Evolutionary conservation across 2,888 invertebrate species (phyloP).

Genomic region (Torymus aiolomorphi): DNA sequence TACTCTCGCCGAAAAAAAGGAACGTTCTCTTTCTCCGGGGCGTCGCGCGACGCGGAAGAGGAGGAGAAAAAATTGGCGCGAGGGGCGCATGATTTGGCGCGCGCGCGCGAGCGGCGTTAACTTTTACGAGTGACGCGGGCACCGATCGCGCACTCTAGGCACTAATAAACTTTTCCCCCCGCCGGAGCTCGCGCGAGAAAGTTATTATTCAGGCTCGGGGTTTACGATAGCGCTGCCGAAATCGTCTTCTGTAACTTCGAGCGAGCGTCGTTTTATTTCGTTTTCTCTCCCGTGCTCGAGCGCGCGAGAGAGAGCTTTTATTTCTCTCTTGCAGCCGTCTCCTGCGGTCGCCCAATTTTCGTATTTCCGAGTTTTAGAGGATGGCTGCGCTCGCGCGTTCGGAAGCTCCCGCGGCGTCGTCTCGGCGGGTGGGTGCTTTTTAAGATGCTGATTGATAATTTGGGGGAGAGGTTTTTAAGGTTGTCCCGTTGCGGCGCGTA

Average conservation of each 20-base stretch:
- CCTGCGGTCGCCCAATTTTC: conserved; percentile 43
- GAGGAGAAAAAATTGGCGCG: background rate
- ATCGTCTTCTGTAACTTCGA: conserved; percentile 53
- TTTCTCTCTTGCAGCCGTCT: conserved; percentile 29
- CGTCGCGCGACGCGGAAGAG: conserved; percentile 16
- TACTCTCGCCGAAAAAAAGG: background rate
- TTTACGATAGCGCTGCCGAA: conserved; percentile 42
- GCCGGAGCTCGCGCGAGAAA: conserved; percentile 39
- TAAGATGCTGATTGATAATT: conserved; percentile 26
- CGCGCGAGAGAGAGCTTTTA: conserved; percentile 27
- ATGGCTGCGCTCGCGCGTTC: background rate
- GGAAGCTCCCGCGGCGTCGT: background rate
- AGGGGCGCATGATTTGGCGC: background rate
- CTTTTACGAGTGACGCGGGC: conserved; percentile 51
- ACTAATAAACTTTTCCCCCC: conserved; percentile 51
- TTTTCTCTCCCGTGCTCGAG: conserved; percentile 12
- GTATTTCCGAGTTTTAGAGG: conserved; percentile 28
- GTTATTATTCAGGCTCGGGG: conserved; percentile 52
- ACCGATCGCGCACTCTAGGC: background rate
- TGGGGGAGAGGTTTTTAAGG: background rate
- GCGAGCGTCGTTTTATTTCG: background rate
- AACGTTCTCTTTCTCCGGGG: conserved; percentile 40
- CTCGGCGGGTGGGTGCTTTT: background rate
- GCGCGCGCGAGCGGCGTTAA: conserved; percentile 36
- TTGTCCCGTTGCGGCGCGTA: background rate